Percentiles rank a stretch among this genome's conserved stretches.
phyloP scores from a whole-genome alignment of 2,113 vertebrate genomes.

The Actenoides hombroni region DNA sequence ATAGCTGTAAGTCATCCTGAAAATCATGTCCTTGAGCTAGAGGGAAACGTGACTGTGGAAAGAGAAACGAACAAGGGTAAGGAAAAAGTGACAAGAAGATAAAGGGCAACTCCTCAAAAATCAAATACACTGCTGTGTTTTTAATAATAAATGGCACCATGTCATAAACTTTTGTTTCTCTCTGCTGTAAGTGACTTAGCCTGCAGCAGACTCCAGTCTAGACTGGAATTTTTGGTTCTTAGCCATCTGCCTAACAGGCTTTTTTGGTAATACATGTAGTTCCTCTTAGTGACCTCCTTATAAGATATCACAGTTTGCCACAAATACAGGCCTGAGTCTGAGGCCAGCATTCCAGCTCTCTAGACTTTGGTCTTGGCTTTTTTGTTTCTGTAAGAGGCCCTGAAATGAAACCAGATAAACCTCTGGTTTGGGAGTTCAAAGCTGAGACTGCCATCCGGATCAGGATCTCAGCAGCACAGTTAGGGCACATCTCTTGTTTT shows the following conservation, averaged over 20 bases:
- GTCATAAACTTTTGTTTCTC: neutral
- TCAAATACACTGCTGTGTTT: neutral
- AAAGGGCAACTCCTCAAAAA: neutral
- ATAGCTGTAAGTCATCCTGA: neutral
- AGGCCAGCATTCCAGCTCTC: neutral
- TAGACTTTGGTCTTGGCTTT: neutral
- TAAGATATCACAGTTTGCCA: neutral
- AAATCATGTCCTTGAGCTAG: neutral
- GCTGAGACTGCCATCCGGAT: neutral
- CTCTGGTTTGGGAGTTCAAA: neutral
- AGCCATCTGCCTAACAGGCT: neutral
- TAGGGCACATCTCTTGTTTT: neutral
- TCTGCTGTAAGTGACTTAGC: neutral
- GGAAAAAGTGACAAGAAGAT: neutral
- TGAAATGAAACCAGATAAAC: neutral
- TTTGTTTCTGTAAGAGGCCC: neutral
- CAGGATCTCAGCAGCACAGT: neutral
- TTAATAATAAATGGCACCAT: neutral
- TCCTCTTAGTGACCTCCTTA: neutral
- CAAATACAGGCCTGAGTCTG: neutral
- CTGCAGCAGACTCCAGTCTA: neutral
- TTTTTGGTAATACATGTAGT: neutral
- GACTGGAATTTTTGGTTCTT: neutral
- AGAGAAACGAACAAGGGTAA: neutral
- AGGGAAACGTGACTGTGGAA: neutral